Evolutionary conservation across 2,113 vertebrate genomes (phyloP), one percentile per base, ranked within the genome.

Genomic region (Plestiodon gilberti): DNA sequence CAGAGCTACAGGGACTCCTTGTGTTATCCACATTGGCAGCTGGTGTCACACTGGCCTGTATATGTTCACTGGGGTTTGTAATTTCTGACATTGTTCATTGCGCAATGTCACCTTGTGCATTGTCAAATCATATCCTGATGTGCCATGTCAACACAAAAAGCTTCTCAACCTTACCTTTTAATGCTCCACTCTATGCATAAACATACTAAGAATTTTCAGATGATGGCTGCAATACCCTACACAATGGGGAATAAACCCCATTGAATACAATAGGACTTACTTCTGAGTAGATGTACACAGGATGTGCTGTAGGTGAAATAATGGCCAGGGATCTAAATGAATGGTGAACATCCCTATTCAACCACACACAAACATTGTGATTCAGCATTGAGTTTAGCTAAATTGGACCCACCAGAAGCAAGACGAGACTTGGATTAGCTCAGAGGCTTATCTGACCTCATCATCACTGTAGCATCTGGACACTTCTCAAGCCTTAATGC

Each of bases 301-400:
- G n/a, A n/a, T n/a, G n/a, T n/a, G n/a, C n/a, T 55, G 6, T 81
- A 86, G n/a, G 43, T 70, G 28, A 48, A 86, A 73, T 86, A 62
- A 75, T 81, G 57, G 74, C 35, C 76, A 52, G 20, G 64, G 17
- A 33, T 78, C 48, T 57, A 76, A 77, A 73, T 71, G 38, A 79
- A 67, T 61, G n/a, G 61, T 76, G 43, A 48, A 55, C 23, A 25
- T 76, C 28, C 61, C 35, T 73, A 64, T 74, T 74, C 43, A 35
- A 59, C 15, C 38, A 64, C 11, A n/a, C n/a, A 62, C 28, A 62
- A 61, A 62, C 38, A 62, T 10, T 18, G 14, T 15, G 40, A 48
- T 75, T 38, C 30, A 64, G 6, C 35, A 84, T 84, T 43, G 74
- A 18, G 17, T 20, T 82, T 70, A 64, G 35, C 18, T 82, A 25